Evolutionary conservation across 2,797 vertebrate genomes (phyloP).

Genomic region (Lacerta bilineata): DNA sequence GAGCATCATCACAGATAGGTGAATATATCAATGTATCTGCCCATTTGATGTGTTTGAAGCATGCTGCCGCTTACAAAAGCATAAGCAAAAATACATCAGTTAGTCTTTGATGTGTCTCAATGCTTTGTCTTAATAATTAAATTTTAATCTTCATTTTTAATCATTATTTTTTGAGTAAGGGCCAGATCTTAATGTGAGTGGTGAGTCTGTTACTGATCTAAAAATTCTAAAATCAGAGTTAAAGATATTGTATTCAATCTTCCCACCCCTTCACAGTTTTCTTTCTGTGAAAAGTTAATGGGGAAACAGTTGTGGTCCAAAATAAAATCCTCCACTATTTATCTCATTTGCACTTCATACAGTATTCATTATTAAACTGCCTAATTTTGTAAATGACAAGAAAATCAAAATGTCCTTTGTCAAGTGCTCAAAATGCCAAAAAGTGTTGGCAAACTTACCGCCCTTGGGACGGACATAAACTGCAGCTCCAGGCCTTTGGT

Average conservation of each 20-base stretch:
- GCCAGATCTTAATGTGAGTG: slow-evolving; percentile 28
- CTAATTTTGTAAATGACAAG: neutral
- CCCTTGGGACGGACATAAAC: neutral
- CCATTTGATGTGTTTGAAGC: neutral
- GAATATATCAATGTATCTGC: neutral
- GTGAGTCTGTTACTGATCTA: neutral
- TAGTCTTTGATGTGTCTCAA: neutral
- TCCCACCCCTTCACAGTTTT: neutral
- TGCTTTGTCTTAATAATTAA: neutral
- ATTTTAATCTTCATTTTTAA: neutral
- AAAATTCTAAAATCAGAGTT: slow-evolving; percentile 27
- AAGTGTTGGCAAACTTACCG: neutral
- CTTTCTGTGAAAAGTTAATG: neutral
- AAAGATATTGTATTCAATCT: neutral
- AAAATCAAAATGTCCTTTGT: neutral
- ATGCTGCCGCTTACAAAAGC: neutral
- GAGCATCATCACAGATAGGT: neutral
- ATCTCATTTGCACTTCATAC: neutral
- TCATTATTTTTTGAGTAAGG: neutral
- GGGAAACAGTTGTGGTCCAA: neutral
- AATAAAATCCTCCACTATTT: slow-evolving; percentile 4
- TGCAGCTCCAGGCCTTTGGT: fast-evolving
- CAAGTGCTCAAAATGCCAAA: neutral
- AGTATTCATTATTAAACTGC: slow-evolving; percentile 21
- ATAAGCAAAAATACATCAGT: neutral